A percentile compares a stretch with the other conserved stretches of the same genome.
These are phyloP conservation scores for Anas capensis DNA, from an alignment of 2,797 vertebrate genomes.

Conservation along the genomic window DNA sequence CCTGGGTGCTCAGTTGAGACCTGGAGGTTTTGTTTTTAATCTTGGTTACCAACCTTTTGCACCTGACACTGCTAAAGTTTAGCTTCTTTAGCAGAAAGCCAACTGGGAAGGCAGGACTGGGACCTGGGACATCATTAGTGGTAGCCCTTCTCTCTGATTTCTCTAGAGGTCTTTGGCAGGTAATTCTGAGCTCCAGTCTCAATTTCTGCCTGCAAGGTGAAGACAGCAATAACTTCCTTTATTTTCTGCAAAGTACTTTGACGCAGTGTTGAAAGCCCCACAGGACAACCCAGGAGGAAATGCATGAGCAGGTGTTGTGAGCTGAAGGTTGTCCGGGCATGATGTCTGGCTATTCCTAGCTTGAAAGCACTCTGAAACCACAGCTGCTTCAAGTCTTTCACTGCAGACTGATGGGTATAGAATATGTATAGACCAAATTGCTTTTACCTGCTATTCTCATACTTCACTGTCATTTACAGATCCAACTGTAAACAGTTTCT, in stretches of 20 bases:
- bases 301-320: background rate
- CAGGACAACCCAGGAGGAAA: background rate
- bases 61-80: background rate
- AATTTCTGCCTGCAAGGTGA: background rate
- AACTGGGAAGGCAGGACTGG: background rate
- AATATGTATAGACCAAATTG: background rate
- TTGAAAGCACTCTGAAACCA: background rate
- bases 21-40: background rate
- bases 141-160: background rate
- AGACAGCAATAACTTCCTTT: background rate
- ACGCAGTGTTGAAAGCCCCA: accelerated
- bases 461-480: background rate
- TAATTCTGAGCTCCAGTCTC: background rate
- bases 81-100: background rate
- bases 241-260: background rate
- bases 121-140: accelerated
- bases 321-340: background rate
- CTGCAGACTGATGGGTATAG: background rate
- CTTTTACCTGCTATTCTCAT: background rate
- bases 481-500: background rate
- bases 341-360: background rate
- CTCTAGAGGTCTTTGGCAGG: background rate
- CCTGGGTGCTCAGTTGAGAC: background rate
- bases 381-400: background rate
- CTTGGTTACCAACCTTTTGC: background rate